Evolutionary conservation across 2,888 invertebrate species (phyloP), one percentile per base, ranked within the genome.

Genomic region (Agonum fuliginosum): DNA sequence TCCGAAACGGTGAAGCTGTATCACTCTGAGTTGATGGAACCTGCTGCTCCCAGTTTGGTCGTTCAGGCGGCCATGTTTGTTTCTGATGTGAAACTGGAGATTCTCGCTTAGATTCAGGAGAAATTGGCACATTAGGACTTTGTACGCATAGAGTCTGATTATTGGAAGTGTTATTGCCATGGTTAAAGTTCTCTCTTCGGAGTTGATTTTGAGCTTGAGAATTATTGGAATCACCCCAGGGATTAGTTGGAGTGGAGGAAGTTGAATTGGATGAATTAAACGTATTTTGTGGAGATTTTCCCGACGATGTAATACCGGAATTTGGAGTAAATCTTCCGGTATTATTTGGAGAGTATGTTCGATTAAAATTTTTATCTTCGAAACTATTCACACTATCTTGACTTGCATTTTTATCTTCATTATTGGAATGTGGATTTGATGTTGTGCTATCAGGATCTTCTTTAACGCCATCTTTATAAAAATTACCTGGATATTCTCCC

Each of bases 391-490:
- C 51, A 20, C 54, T 51, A 54, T 77, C 69, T 51, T 51, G 77
- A 43, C 69, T 76, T 8, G 34, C n/a, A 62, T 46, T 67, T 54
- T 70, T 77, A 22, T 74, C 74, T 20, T 77, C 77, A 34, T 17
- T 24, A 43, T 76, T 76, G 8, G 76, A 19, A 37, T 78, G 58
- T 37, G 77, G 54, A 54, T 58, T 76, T 78, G 80, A 89, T 88
- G 92, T 94, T 0, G 94, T 94, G 10, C 94, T 94, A 82, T 94
- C 94, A 0, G 94, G 93, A 82, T 93, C 94, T 80, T 93, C 93
- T 84, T 93, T 93, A 0, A 90, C 87, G n/a, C 89, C 90, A 80
- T 90, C 89, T 30, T 76, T 78, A 17, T 67, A 72, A 22, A 71
- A 62, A 67, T 78, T 78, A 6, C 79, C 79, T 6, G 76, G 67